phyloP scores from a whole-genome alignment of 2,113 vertebrate species.

The Prolemur simus region DNA sequence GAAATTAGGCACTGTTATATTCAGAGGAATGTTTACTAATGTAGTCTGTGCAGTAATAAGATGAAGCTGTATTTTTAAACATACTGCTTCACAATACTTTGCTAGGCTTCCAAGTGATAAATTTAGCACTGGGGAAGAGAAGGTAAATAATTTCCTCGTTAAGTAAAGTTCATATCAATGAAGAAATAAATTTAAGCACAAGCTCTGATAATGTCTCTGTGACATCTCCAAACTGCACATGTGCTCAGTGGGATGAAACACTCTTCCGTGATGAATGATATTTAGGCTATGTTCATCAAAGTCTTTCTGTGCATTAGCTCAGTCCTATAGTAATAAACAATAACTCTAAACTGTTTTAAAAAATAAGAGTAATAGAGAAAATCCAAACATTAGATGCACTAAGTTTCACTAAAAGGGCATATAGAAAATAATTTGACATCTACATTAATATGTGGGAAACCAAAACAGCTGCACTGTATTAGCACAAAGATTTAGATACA shows the following conservation, averaged over 20 bases:
- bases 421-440: background rate
- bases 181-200: background rate
- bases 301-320: background rate
- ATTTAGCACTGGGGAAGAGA: background rate
- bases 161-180: background rate
- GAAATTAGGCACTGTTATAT: background rate
- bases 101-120: background rate
- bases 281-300: background rate
- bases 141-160: background rate
- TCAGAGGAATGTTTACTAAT: background rate
- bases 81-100: background rate
- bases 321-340: background rate
- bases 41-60: background rate
- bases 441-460: background rate
- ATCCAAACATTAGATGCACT: background rate
- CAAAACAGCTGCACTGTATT: background rate
- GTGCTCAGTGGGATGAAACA: background rate
- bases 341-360: background rate
- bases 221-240: background rate
- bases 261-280: background rate
- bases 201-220: background rate
- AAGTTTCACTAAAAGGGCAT: background rate
- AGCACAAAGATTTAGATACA: background rate
- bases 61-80: conserved; percentile 12
- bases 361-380: background rate